phyloP scores from a whole-genome alignment of 2,888 invertebrate species.

The Euplagia quadripunctaria region DNA sequence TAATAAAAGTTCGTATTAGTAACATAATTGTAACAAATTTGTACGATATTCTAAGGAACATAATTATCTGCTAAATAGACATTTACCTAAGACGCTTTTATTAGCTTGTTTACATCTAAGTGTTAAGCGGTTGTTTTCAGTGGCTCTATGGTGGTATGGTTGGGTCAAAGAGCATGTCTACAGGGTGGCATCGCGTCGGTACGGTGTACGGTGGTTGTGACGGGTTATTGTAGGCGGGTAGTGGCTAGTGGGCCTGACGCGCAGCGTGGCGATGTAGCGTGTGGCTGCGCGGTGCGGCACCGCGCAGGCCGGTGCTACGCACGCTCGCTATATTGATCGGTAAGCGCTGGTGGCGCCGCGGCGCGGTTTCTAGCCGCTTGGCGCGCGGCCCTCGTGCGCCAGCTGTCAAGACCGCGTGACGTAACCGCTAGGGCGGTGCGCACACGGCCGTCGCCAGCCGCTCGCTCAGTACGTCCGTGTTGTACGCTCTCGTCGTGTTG shows the following conservation, averaged over 20 bases:
- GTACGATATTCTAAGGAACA: too few relatives aligned
- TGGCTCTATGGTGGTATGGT: neutral
- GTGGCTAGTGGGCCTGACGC: neutral
- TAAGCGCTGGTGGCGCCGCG: slow-evolving; percentile 69
- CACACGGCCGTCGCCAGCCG: slow-evolving; percentile 79
- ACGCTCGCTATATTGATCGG: slow-evolving; percentile 63
- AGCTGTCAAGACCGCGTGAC: slow-evolving; percentile 79
- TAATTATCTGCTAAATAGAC: too few relatives aligned
- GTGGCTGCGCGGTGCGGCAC: slow-evolving; percentile 40
- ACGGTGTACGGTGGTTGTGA: too few relatives aligned
- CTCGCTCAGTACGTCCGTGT: slow-evolving; percentile 71
- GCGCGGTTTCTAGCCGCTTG: slow-evolving; percentile 50
- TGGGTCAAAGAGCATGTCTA: neutral
- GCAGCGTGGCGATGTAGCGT: slow-evolving; percentile 28
- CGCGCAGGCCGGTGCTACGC: slow-evolving; percentile 39
- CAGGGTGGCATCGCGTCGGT: neutral
- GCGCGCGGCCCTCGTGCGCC: slow-evolving; percentile 55
- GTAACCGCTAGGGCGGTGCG: slow-evolving; percentile 76
- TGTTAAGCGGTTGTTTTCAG: neutral
- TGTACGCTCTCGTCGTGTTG: slow-evolving; percentile 60
- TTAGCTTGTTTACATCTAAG: neutral
- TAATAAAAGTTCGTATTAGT: too few relatives aligned
- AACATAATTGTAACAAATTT: too few relatives aligned
- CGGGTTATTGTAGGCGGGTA: neutral
- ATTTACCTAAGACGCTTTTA: neutral